Evolutionary conservation across 2,888 invertebrate species (phyloP).

Genomic region (Chymomyza caudatula): DNA sequence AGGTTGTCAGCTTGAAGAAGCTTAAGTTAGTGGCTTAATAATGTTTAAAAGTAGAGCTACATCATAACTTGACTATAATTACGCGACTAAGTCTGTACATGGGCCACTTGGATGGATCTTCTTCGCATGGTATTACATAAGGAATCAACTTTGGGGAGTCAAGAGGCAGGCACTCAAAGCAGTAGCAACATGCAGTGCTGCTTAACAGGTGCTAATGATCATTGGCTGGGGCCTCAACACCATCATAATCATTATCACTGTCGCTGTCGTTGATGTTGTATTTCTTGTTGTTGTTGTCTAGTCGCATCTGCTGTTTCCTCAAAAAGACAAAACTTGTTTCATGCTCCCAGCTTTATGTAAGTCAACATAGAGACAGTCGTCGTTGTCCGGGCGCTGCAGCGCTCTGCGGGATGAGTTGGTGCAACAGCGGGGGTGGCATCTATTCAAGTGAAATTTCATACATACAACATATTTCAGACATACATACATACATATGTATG

Average conservation of each 20-base stretch:
- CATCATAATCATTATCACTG: conserved; percentile 2
- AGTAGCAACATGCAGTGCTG: conserved; percentile 35
- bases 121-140: conserved; percentile 54
- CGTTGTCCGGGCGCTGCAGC: conserved; percentile 28
- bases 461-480: too few species aligned
- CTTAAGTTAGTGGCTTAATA: conserved; percentile 17
- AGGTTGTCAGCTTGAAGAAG: conserved; percentile 50
- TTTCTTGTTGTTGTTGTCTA: conserved; percentile 16
- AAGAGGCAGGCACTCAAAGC: conserved; percentile 21
- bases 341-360: conserved; percentile 68
- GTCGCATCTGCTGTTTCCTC: conserved; percentile 62
- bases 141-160: conserved; percentile 66
- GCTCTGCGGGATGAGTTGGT: conserved; percentile 56
- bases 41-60: not conserved
- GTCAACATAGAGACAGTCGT: conserved; percentile 63
- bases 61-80: not conserved
- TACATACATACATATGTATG: not conserved
- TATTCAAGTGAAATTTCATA: not conserved
- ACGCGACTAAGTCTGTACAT: not conserved
- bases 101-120: conserved; percentile 7
- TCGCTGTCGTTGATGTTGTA: conserved; percentile 17
- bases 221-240: conserved; percentile 12
- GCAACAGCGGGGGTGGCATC: not conserved
- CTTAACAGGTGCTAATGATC: conserved; percentile 6
- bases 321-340: conserved; percentile 63